Base-by-base conservation (phyloP, 2,888 invertebrate genomes). In the Parnassius apollo region DNA sequence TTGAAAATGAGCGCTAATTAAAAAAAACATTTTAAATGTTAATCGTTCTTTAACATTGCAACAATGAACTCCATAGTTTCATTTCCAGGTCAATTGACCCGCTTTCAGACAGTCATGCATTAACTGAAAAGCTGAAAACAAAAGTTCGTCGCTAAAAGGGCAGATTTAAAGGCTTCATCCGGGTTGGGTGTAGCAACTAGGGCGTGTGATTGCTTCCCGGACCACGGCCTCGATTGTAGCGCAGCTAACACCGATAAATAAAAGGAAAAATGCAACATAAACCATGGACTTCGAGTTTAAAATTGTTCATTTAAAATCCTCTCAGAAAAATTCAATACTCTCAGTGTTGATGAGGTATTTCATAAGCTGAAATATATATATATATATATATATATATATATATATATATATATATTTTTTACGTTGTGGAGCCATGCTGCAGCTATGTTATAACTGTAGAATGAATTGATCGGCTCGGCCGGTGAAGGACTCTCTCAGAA, bases 121-220 rank as follows among this genome's bases (percentile, higher is more conserved):
- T 59, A 18, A 54, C 59, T 18, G 59, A 13, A 42, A 7, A 44
- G 35, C 22, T 62, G 18, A 59, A 62, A 63, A 63, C 46, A 56
- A 56, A 59, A 56, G 56, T 59, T 42, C 45, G 11, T 48, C 48
- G 46, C 35, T 51, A 45, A 49, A 50, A 59, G 56, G 56, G 55
- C 50, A 10, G 46, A 59, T 63, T 59, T 55, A 63, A 55, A 59
- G 22, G 48, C 48, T 59, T 54, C n/a, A 54, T n/a, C 22, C 45
- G 44, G 55, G 25, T 45, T 8, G 22, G 42, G 55, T 56, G 59
- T 22, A 22, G 22, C 56, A 64, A 59, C 44, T 56, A 25, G 63
- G 44, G 52, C 46, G 52, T 52, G 44, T 52, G 56, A 55, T 59
- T 59, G 52, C 52, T 25, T 12, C 48, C 46, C 25, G 18, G 13